phyloP scores from a whole-genome alignment of 2,113 vertebrate genomes.

The Sylvilagus bachmani region DNA sequence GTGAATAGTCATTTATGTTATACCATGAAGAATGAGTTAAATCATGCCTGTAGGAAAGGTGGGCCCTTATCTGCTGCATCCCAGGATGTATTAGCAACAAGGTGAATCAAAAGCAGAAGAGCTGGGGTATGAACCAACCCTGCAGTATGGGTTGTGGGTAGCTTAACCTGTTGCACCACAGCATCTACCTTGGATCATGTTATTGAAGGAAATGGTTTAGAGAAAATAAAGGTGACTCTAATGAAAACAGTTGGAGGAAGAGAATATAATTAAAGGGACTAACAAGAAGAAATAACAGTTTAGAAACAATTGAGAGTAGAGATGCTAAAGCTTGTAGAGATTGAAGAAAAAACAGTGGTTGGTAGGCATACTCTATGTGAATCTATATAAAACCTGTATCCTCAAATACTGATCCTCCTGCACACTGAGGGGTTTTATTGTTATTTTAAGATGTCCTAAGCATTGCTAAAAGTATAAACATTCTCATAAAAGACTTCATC shows the following conservation, averaged over 20 bases:
- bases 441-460: constrained; percentile 46
- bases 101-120: too few relatives aligned
- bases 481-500: not conserved
- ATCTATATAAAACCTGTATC: not conserved
- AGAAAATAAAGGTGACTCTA: not conserved
- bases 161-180: too few relatives aligned
- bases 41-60: not conserved
- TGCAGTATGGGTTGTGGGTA: too few relatives aligned
- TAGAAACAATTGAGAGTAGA: not conserved
- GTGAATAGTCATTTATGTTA: not conserved
- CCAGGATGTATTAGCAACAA: too few relatives aligned
- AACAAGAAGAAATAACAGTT: not conserved
- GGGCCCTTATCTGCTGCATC: too few relatives aligned
- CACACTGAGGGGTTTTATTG: not conserved
- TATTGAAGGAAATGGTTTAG: not conserved
- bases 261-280: not conserved
- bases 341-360: not conserved
- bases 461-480: constrained; percentile 34
- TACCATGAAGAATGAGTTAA: not conserved
- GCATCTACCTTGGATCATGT: not conserved
- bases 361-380: not conserved
- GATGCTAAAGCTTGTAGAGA: not conserved
- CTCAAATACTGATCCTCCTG: not conserved
- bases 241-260: not conserved
- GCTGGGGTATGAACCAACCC: too few relatives aligned